Base-by-base conservation (phyloP, 1,140 invertebrate species). In the roundworm (Caenorhabditis elegans) region DNA sequence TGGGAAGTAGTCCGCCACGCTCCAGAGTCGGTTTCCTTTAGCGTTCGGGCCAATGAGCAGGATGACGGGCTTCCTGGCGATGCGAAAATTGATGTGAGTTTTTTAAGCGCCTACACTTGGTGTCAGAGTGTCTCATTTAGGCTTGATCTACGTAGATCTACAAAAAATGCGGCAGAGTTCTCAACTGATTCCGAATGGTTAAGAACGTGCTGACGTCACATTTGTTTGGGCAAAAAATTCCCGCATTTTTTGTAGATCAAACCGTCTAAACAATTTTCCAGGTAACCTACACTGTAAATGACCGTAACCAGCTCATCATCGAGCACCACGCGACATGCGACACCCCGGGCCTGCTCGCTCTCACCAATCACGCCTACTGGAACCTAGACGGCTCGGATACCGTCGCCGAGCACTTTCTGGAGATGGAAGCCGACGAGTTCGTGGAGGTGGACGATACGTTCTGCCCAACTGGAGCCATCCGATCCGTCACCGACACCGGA, bases 1-100 rank as follows among this genome's bases (percentile, higher is more conserved):
- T 79, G 78, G 78, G 78, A 79, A 70, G n/a, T 79, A 13, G 78
- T 79, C n/a, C 34, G 78, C n/a, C 78, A 79, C 22, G 51, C 24
- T 13, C 43, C 48, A 46, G 13, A 36, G 19, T 79, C 78, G 11
- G 78, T 79, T 8, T 60, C 78, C 10, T 48, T 79, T 22, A 47
- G 78, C 15, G 55, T 39, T 2, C 65, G 10, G 31, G 34, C 34
- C 24, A 47, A 46, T 46, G 78, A 70, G 22, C 10, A 65, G 39
- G 36, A 43, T 19, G 78, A 79, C 48, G 78, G 78, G 19, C 34
- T 79, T 8, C 78, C 78, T 13, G 78, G 78, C 24, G 55, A 79
- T 19, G 78, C 78, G 8, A 70, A 46, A 70, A 70, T 79, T 65
- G 78, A 79, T 47, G 78, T 79, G 11, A 70, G 60, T 13, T 17